Conservation (phyloP, 2,113 vertebrate species). For the Sturnira hondurensis region DNA sequence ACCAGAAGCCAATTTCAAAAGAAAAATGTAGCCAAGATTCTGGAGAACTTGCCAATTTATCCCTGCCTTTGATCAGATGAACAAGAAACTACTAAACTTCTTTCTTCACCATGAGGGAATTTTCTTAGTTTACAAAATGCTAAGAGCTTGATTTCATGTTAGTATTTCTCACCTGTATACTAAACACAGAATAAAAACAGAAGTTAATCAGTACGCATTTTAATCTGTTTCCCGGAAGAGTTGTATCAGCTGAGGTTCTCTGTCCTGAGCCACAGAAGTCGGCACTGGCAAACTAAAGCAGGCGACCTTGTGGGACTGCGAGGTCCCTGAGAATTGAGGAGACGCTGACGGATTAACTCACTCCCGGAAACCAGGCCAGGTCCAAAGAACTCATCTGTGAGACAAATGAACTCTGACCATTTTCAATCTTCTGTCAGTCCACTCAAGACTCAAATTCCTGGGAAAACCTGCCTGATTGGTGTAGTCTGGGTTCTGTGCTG, state of each 20-base stretch:
- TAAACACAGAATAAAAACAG: background rate
- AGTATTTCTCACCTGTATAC: background rate
- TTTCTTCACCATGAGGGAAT: background rate
- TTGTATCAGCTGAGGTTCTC: background rate
- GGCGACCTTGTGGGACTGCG: background rate
- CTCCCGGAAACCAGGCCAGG: background rate
- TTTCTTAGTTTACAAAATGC: conserved; percentile 21
- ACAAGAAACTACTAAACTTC: background rate
- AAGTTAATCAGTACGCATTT: background rate
- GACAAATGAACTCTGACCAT: background rate
- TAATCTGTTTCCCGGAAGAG: background rate
- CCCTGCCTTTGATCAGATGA: conserved; percentile 25
- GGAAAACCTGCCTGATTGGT: background rate
- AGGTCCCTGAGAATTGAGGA: background rate
- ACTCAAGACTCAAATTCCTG: background rate
- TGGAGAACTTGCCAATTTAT: background rate
- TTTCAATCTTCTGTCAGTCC: background rate
- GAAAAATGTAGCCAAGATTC: background rate
- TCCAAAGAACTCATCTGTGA: background rate
- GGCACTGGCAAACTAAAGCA: background rate
- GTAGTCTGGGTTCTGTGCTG: background rate
- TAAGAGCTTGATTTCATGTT: background rate
- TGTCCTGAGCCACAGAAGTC: background rate
- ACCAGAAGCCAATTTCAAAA: background rate
- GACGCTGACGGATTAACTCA: background rate